These are phyloP conservation scores for Tortrix viridana DNA, from an alignment of 2,888 invertebrate species.

Conservation along the genomic window DNA sequence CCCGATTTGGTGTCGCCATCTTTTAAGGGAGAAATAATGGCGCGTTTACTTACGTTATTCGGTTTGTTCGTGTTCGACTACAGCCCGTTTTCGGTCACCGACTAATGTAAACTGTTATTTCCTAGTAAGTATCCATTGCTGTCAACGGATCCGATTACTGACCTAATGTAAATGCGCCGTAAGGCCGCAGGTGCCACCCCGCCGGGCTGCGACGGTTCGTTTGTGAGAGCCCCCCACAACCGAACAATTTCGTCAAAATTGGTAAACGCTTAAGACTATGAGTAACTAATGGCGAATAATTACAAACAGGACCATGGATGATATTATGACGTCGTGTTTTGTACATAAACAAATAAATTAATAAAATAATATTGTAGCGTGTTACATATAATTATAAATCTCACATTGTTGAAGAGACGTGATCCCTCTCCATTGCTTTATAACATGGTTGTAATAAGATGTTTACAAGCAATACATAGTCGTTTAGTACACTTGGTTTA, in stretches of 20 bases:
- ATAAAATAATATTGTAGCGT: conserved; percentile 53
- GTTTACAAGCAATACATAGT: conserved; percentile 63
- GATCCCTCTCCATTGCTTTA: conserved; percentile 56
- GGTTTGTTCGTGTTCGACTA: too few species aligned
- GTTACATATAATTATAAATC: conserved; percentile 48
- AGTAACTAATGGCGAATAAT: conserved; percentile 9
- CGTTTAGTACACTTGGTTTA: conserved; percentile 12
- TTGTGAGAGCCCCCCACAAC: background rate
- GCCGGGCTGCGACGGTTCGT: too few species aligned
- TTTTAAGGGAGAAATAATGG: too few species aligned
- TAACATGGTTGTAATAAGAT: conserved; percentile 68
- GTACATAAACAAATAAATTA: conserved; percentile 52
- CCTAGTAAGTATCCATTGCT: too few species aligned
- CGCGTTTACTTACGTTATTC: too few species aligned
- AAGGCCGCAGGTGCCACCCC: too few species aligned
- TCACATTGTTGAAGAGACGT: conserved; percentile 64
- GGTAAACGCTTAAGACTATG: conserved; percentile 8
- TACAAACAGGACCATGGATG: conserved; percentile 43
- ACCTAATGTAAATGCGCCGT: too few species aligned
- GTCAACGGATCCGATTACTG: too few species aligned
- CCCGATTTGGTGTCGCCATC: too few species aligned
- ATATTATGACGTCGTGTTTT: conserved; percentile 49
- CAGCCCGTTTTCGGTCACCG: too few species aligned
- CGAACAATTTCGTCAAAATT: background rate
- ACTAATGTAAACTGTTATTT: too few species aligned